Percentiles rank a stretch among this genome's conserved stretches.
These are phyloP conservation scores for Lypha dubia DNA, from an alignment of 2,888 invertebrate genomes.

Conservation along the genomic window DNA sequence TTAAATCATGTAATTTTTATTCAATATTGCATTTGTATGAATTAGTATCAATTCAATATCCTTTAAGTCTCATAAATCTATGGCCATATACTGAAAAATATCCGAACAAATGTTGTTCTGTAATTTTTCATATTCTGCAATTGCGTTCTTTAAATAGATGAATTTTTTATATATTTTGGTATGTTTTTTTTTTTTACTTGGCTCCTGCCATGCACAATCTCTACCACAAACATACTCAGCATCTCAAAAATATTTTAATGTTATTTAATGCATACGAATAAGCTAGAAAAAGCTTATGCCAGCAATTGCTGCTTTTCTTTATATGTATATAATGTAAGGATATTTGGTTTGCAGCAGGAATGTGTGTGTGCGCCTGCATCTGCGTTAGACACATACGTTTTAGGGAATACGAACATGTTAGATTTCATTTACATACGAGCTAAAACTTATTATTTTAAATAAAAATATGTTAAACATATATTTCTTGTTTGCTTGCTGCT, in stretches of 20 bases:
- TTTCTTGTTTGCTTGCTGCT: not conserved
- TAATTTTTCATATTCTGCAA: constrained; percentile 26
- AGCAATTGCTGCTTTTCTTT: constrained; percentile 40
- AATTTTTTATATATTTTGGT: not conserved
- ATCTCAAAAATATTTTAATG: constrained; percentile 38
- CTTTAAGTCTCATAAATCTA: constrained; percentile 17
- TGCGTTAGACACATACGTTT: constrained; percentile 34
- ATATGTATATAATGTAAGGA: not conserved
- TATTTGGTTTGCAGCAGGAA: not conserved
- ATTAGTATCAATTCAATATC: not conserved
- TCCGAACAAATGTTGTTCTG: not conserved
- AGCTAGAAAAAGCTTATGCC: constrained; percentile 7
- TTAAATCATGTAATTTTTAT: not conserved
- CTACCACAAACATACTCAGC: not conserved
- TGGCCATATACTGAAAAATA: constrained; percentile 7
- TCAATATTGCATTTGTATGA: not conserved
- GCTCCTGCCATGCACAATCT: not conserved
- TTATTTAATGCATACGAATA: constrained; percentile 52
- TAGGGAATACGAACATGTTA: not conserved
- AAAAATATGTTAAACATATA: not conserved
- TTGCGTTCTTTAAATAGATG: constrained; percentile 49
- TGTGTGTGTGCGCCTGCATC: not conserved
- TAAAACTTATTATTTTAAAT: constrained; percentile 42
- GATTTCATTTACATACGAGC: constrained; percentile 46
- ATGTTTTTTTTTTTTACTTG: too few species aligned